phyloP scores from a whole-genome alignment of 1,140 invertebrate genomes.

The Scaptodrosophila lebanonensis region DNA sequence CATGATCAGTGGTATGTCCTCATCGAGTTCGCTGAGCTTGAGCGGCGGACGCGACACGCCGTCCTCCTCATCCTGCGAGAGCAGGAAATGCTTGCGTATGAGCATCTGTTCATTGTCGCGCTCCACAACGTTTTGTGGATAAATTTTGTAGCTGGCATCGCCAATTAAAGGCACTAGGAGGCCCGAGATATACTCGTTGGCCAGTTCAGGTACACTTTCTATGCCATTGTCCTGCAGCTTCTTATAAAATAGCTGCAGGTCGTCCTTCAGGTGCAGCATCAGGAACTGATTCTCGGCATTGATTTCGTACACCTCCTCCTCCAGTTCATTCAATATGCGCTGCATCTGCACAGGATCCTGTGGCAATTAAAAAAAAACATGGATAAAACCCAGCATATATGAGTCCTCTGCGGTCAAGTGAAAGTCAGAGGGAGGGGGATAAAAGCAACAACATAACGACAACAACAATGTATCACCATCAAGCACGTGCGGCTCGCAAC shows the following conservation, averaged over 20 bases:
- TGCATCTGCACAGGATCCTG: constrained; percentile 69
- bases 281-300: constrained; percentile 68
- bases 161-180: constrained; percentile 57
- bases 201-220: constrained; percentile 27
- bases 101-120: constrained; percentile 66
- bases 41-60: constrained; percentile 49
- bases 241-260: constrained; percentile 49
- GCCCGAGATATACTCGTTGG: constrained; percentile 53
- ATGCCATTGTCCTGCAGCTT: constrained; percentile 49
- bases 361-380: background rate
- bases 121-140: constrained; percentile 42
- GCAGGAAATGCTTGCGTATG: constrained; percentile 61
- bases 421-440: too few species aligned
- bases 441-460: constrained; percentile 5
- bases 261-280: constrained; percentile 49
- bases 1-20: constrained; percentile 45
- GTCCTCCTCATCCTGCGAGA: constrained; percentile 54
- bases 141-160: constrained; percentile 42
- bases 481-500: background rate
- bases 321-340: constrained; percentile 67
- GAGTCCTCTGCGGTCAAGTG: too few species aligned
- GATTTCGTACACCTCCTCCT: constrained; percentile 67
- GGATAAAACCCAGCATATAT: background rate
- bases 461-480: background rate
- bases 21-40: constrained; percentile 53